Evolutionary conservation across 2,888 invertebrate species (phyloP).

Genomic region (Gymnosoma rotundatum): DNA sequence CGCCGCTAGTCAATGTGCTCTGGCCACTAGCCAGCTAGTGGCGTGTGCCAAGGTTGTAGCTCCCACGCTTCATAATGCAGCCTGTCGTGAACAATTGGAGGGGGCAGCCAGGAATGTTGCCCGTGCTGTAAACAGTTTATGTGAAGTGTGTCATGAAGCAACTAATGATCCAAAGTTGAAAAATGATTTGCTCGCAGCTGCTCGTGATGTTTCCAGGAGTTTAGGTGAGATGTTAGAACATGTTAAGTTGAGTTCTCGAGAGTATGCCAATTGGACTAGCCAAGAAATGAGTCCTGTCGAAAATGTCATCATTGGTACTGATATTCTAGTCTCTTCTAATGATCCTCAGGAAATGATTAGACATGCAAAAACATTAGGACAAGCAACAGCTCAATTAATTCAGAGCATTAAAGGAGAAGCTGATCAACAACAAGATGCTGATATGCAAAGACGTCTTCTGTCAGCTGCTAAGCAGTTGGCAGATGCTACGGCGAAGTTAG

Average conservation of each 20-base stretch:
- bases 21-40: slow-evolving; percentile 98
- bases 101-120: slow-evolving; percentile 97
- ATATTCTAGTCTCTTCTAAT: slow-evolving; percentile 92
- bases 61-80: slow-evolving; percentile 90
- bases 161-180: slow-evolving; percentile 87
- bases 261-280: slow-evolving; percentile 85
- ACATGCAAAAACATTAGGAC: slow-evolving; percentile 94
- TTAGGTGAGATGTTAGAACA: slow-evolving; percentile 95
- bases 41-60: slow-evolving; percentile 98
- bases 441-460: slow-evolving; percentile 93
- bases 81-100: slow-evolving; percentile 94
- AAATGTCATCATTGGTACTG: slow-evolving; percentile 94
- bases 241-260: slow-evolving; percentile 88
- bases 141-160: slow-evolving; percentile 90
- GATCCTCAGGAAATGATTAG: slow-evolving; percentile 97
- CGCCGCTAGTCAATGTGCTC: slow-evolving; percentile 97
- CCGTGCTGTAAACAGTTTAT: slow-evolving; percentile 93
- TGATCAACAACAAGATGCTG: slow-evolving; percentile 92
- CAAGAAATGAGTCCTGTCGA: slow-evolving; percentile 93
- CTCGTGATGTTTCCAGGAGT: slow-evolving; percentile 93
- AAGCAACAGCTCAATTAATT: slow-evolving; percentile 96
- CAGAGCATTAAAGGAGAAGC: slow-evolving; percentile 98
- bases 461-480: slow-evolving; percentile 97
- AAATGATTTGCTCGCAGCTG: slow-evolving; percentile 91
- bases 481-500: slow-evolving; percentile 98